Base-by-base conservation (phyloP, 2,797 vertebrate species). In the Anabas testudineus region DNA sequence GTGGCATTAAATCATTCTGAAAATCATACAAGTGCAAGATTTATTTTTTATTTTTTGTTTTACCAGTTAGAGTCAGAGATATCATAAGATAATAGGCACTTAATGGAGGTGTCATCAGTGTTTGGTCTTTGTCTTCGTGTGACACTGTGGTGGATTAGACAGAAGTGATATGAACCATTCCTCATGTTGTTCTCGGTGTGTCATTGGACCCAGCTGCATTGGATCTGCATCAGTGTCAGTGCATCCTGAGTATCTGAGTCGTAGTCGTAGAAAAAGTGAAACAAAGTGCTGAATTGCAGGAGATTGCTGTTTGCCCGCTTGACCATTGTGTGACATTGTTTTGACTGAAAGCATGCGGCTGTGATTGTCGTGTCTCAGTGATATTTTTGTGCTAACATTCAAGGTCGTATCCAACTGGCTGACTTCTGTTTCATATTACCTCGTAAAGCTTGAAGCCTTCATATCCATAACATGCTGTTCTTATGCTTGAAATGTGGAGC, bases 1-100 rank as follows among this genome's bases (percentile, higher is more conserved):
- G 84, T 93, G 86, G 74, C 93, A 93, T 95, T 84, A 49, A 94
- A 93, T 93, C 94, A 95, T 95, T 90, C 70, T 80, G 83, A 90
- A 77, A 89, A 91, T 91, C 92, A 92, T 91, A 75, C 47, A 72
- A 88, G 61, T 70, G 61, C 70, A 84, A 82, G 74, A 82, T 74
- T 73, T 43, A n/a, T n/a, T n/a, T n/a, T n/a, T n/a, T n/a, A n/a
- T n/a, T n/a, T n/a, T n/a, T n/a, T n/a, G n/a, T 73, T 43, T 41
- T 37, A 65, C 14, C 67, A 57, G 68, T 62, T 48, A n/a, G 26
- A 63, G n/a, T n/a, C n/a, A 71, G 47, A 75, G 69, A 75, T 66
- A 37, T 57, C 82, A 79, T 88, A 21, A 56, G 78, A 69, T 59
- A 41, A 14, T 24, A 64, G 76, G 68, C 74, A 66, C 64, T 53